A percentile compares a stretch with the other conserved stretches of the same genome.
Conservation (phyloP, 2,113 vertebrate genomes). For the Ciconia stormi region DNA sequence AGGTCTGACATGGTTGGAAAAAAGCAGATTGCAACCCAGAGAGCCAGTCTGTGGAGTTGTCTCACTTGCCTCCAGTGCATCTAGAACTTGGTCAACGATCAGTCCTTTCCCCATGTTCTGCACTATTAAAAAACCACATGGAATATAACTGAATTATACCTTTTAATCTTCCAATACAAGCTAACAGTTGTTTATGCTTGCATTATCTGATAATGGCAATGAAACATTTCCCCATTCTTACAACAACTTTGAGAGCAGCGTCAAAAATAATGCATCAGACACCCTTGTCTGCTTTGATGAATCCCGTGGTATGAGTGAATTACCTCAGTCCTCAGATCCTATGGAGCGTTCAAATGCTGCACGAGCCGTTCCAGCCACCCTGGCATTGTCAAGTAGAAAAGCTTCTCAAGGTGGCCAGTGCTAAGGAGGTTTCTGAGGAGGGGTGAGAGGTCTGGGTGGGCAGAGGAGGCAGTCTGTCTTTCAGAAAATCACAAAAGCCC, state of each 20-base stretch:
- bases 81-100: background rate
- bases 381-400: background rate
- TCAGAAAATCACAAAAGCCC: background rate
- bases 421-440: background rate
- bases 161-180: background rate
- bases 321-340: background rate
- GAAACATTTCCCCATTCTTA: background rate
- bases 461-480: background rate
- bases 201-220: background rate
- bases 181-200: background rate
- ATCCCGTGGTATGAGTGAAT: background rate
- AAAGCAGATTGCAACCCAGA: background rate
- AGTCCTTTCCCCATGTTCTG: background rate
- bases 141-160: background rate
- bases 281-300: background rate
- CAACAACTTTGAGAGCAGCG: background rate
- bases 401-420: background rate
- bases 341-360: background rate
- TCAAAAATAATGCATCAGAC: background rate
- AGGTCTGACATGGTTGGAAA: background rate
- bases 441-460: background rate
- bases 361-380: background rate
- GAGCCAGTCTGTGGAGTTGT: background rate
- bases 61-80: accelerated
- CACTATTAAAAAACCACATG: background rate